Evolutionary conservation across 1,140 invertebrate genomes (phyloP), one percentile per base, ranked within the genome.

Genomic region (Bombus sibiricus): DNA sequence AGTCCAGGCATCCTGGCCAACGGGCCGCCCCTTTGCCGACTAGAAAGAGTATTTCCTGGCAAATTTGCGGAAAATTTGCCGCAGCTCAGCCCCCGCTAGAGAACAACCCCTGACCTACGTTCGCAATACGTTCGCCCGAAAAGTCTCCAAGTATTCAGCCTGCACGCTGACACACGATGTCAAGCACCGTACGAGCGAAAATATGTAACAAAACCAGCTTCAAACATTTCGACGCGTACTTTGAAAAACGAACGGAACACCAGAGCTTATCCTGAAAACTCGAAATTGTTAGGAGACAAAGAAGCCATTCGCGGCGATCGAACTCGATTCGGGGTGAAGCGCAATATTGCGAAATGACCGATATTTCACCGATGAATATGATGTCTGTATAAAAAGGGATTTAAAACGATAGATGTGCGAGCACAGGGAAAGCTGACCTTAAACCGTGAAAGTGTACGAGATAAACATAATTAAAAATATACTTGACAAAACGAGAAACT

Each of bases 51-150:
- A 77, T 76, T 57, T 39, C 34, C 66, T 43, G 85, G 59, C 62
- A 83, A 89, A 89, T 89, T 86, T 71, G 72, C 66, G 53, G 34
- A 64, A 85, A 86, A 86, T 78, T 66, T 64, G 53, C 81, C 77
- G 22, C 71, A 66, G 43, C 64, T 32, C 47, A 22, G 6, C 6
- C 47, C 47, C 5, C 59, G 6, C 15, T 6, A 3, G 10, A 43
- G 43, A 47, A 62, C 69, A 53, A 66, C n/a, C 34, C 22, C 15
- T 18, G 75, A 18, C 34, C 28, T 1, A 9, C n/a, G n/a, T n/a
- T n/a, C n/a, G 28, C n/a, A 57, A 86, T 81, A 79, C 75, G 37
- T 74, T 74, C 5, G 5, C 10, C 22, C 77, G 41, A 41, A 64
- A 73, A 64, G 69, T 9, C 25, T 4, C 3, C 32, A 4, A 39